Conservation (phyloP, 2,888 invertebrate genomes). For the Drosophila meridionalis region DNA sequence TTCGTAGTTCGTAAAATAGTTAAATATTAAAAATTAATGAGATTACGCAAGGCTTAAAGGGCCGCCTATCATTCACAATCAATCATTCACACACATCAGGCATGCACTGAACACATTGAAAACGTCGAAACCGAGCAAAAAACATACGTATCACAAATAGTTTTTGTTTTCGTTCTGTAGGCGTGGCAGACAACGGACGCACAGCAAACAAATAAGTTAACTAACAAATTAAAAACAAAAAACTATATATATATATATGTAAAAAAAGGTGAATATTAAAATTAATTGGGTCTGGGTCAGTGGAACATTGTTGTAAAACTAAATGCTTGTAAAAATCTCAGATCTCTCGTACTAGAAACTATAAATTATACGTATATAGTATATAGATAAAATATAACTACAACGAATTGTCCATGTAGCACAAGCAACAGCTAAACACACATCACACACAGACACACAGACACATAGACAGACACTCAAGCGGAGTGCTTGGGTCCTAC, state of each 20-base stretch:
- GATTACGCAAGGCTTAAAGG: slow-evolving; percentile 55
- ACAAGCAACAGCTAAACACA: slow-evolving; percentile 43
- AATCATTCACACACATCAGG: slow-evolving; percentile 20
- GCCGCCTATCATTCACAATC: slow-evolving; percentile 26
- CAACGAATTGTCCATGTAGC: slow-evolving; percentile 58
- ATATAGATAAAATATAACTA: slow-evolving; percentile 39
- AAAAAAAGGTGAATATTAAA: slow-evolving; percentile 16
- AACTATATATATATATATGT: background rate
- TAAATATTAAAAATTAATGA: slow-evolving; percentile 67
- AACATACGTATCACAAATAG: slow-evolving; percentile 66
- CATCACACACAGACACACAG: slow-evolving; percentile 15
- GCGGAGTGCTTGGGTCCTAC: too few relatives aligned
- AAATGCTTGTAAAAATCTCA: slow-evolving; percentile 74
- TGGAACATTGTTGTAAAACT: slow-evolving; percentile 48
- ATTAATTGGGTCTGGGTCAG: slow-evolving; percentile 41
- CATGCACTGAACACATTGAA: slow-evolving; percentile 29
- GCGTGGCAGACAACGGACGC: slow-evolving; percentile 47
- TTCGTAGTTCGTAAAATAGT: slow-evolving; percentile 31
- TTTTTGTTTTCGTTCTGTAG: slow-evolving; percentile 49
- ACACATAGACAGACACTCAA: background rate
- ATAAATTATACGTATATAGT: slow-evolving; percentile 53
- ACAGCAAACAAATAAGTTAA: slow-evolving; percentile 44
- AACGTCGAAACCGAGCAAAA: slow-evolving; percentile 44
- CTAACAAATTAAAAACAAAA: slow-evolving; percentile 24
- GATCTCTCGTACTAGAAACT: slow-evolving; percentile 70